phyloP scores from a whole-genome alignment of 1,140 invertebrate genomes.

The Bombus confusus region DNA sequence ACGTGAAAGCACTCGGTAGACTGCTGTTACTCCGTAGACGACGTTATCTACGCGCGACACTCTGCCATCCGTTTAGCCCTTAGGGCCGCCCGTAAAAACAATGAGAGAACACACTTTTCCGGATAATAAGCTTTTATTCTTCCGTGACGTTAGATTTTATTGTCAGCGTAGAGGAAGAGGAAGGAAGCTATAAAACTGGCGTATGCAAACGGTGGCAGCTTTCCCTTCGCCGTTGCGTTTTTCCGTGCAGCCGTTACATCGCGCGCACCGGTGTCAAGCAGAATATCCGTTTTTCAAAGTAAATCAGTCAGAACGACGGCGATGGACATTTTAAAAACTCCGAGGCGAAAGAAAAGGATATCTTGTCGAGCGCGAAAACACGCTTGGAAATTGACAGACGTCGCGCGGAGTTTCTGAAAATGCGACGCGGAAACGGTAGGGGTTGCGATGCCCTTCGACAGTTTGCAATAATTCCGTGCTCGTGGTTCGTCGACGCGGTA shows the following conservation, averaged over 20 bases:
- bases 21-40: neutral
- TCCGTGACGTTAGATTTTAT: conserved; percentile 6
- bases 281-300: conserved; percentile 30
- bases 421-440: neutral
- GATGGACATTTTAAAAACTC: conserved; percentile 47
- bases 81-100: neutral
- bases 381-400: conserved; percentile 38
- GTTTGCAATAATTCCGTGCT: neutral
- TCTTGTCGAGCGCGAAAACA: neutral
- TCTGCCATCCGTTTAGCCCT: neutral
- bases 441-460: neutral
- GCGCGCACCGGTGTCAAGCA: neutral
- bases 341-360: conserved; percentile 17
- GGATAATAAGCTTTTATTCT: conserved; percentile 32
- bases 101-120: neutral
- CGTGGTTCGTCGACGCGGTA: neutral
- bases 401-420: conserved; percentile 31
- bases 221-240: neutral
- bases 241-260: conserved; percentile 3
- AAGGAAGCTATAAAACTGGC: neutral
- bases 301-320: conserved; percentile 37
- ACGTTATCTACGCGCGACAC: neutral
- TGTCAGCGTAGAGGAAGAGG: neutral
- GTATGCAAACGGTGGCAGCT: neutral
- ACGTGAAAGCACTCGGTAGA: neutral